A percentile compares a stretch with the other conserved stretches of the same genome.
Evolutionary conservation across 2,113 vertebrate genomes (phyloP).

Genomic region (Podarcis muralis): DNA sequence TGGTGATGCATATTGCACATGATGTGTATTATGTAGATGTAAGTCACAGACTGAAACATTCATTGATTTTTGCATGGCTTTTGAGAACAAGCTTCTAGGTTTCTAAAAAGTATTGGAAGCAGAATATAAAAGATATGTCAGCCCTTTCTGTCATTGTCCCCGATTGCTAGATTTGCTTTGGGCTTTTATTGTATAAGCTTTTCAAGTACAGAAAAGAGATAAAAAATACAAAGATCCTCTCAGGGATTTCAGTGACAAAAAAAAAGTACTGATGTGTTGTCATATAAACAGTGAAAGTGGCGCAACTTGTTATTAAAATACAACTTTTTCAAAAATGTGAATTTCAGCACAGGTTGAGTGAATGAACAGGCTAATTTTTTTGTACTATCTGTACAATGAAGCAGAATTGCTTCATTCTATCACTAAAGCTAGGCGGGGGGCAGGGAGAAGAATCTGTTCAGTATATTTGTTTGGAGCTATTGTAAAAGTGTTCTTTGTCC

Average conservation of each 20-base stretch:
- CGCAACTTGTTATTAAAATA: constrained; percentile 1
- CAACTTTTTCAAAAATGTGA: background rate
- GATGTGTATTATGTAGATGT: background rate
- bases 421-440: too few relatives aligned
- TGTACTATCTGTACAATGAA: background rate
- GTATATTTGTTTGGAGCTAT: background rate
- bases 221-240: too few relatives aligned
- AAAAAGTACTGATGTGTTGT: too few relatives aligned
- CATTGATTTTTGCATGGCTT: background rate
- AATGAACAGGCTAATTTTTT: constrained; percentile 13
- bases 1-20: background rate
- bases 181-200: too few relatives aligned
- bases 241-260: too few relatives aligned
- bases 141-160: background rate
- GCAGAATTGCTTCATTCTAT: background rate
- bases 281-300: background rate
- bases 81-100: background rate
- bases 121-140: too few relatives aligned
- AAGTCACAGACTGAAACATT: background rate
- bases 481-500: background rate
- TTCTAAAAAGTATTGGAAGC: background rate
- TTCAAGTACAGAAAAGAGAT: too few relatives aligned
- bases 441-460: too few relatives aligned
- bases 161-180: background rate
- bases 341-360: background rate